Evolutionary conservation across 1,140 invertebrate species (phyloP), one percentile per base, ranked within the genome.

Genomic region (Hylyphantes graminicola): DNA sequence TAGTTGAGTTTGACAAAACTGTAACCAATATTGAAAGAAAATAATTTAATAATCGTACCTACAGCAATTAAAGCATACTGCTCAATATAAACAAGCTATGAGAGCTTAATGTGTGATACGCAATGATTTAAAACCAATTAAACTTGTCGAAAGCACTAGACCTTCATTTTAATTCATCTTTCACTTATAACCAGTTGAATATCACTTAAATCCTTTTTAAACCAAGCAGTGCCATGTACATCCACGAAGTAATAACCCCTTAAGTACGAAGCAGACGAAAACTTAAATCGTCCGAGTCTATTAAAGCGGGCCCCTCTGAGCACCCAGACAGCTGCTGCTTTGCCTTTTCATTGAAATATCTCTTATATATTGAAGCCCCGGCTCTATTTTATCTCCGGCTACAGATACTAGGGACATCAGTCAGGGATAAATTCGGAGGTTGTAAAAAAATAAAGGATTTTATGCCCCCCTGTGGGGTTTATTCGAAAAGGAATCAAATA

Each of bases 401-500:
- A 83, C 80, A 83, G 80, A 83, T 83, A 83, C 80, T 67, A 35
- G 80, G 72, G 54, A 67, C 80, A 83, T 83, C 80, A 67, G 68
- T 75, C 68, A 67, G 74, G 80, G 51, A 83, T 83, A 83, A 83
- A 83, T 83, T 83, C 72, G 59, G 57, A 78, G 72, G 80, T 75
- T 83, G 80, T 83, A 83, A 83, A 83, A n/a, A 83, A 83, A 83
- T 83, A 83, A 83, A 74, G 80, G 80, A 83, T 83, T 83, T 83
- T 83, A 83, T 83, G 80, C 75, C 17, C 12, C n/a, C 17, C 55
- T 19, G 0, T 61, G 11, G 63, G 61, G 80, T 13, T 83, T 67
- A 55, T 35, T 72, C 17, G 61, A 83, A 83, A 83, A 57, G 80
- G 21, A 83, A 35, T 83, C 80, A 83, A 48, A 67, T 17, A 35